Evolutionary conservation across 1,140 invertebrate species (phyloP).

Genomic region (Drosophila repletoides): DNA sequence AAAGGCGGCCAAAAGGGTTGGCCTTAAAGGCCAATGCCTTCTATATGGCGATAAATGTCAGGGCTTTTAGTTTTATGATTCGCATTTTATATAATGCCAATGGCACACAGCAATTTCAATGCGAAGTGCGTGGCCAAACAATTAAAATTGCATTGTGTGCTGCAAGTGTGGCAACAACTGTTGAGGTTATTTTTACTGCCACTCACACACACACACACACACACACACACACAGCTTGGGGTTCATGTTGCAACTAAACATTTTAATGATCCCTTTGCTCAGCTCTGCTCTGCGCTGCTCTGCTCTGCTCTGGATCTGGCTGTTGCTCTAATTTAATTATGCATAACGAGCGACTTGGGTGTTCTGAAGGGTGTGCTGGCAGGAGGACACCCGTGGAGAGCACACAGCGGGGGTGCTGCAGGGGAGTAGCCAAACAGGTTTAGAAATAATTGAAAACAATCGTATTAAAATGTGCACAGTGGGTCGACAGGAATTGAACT

Average conservation of each 20-base stretch:
- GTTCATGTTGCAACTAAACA: conserved; percentile 40
- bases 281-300: not conserved
- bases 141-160: conserved; percentile 71
- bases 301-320: not conserved
- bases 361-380: conserved; percentile 22
- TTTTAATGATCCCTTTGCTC: conserved; percentile 55
- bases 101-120: conserved; percentile 5
- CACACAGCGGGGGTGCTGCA: conserved; percentile 3
- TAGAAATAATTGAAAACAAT: conserved; percentile 72
- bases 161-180: conserved; percentile 24
- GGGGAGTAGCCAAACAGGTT: conserved; percentile 23
- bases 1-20: conserved; percentile 35
- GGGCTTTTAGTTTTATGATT: conserved; percentile 15
- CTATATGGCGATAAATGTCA: conserved; percentile 28
- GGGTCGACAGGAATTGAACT: conserved; percentile 27
- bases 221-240: too few species aligned
- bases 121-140: conserved; percentile 29
- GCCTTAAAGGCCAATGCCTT: conserved; percentile 10
- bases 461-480: conserved; percentile 49
- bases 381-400: conserved; percentile 13
- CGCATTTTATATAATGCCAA: not conserved
- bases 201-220: too few species aligned
- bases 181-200: conserved; percentile 36
- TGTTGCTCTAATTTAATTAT: conserved; percentile 64
- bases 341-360: conserved; percentile 45